Conservation (phyloP, 2,888 invertebrate species). For the Lymantria dispar region DNA sequence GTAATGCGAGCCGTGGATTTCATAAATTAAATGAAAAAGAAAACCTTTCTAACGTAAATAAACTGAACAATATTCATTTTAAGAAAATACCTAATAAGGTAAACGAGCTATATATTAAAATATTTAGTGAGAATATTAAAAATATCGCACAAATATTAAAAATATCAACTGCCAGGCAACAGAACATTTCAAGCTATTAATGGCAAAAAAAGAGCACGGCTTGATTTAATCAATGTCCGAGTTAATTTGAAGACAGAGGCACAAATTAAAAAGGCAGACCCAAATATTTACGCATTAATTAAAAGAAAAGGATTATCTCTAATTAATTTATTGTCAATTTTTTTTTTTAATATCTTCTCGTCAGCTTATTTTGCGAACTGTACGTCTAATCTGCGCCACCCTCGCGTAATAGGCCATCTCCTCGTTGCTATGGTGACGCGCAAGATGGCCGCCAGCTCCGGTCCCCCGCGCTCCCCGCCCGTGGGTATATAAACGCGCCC, state of each 20-base stretch:
- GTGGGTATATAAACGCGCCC: slow-evolving; percentile 67
- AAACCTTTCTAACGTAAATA: too few relatives aligned
- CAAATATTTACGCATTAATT: slow-evolving; percentile 24
- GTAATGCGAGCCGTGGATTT: too few relatives aligned
- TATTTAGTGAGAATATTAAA: not conserved
- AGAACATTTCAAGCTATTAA: slow-evolving; percentile 1
- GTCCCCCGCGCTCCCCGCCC: slow-evolving; percentile 47
- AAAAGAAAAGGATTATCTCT: slow-evolving; percentile 26
- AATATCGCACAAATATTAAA: slow-evolving; percentile 7
- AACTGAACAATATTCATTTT: too few relatives aligned
- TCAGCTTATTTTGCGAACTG: slow-evolving; percentile 48
- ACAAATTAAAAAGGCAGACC: slow-evolving; percentile 11
- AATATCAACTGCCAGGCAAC: not conserved
- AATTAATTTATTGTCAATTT: slow-evolving; percentile 35
- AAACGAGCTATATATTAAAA: too few relatives aligned
- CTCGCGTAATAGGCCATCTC: slow-evolving; percentile 82
- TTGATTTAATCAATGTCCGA: slow-evolving; percentile 27
- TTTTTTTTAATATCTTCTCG: slow-evolving; percentile 36
- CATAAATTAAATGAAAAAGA: too few relatives aligned
- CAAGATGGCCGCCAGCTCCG: slow-evolving; percentile 73
- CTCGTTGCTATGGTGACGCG: slow-evolving; percentile 69
- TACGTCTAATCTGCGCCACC: slow-evolving; percentile 80
- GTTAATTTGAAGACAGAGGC: slow-evolving; percentile 13
- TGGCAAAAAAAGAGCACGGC: slow-evolving; percentile 11
- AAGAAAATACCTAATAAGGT: too few relatives aligned